Percentiles rank a stretch among this genome's conserved stretches.
These are phyloP conservation scores for Zoanthus gigantus DNA, from an alignment of 92 coral and sea anemone species.

Conservation along the genomic window DNA sequence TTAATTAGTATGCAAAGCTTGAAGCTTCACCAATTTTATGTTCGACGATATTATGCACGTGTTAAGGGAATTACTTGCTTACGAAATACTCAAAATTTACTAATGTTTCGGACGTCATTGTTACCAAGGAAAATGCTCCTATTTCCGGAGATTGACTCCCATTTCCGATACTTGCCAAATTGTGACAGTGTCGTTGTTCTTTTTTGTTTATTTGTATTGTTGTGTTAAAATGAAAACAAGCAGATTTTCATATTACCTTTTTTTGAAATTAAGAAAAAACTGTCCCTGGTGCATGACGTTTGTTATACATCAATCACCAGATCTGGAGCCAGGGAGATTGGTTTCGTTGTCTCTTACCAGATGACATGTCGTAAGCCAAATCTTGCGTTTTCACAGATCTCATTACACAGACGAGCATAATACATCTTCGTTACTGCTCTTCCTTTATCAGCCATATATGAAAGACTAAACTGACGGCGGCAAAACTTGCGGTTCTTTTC, in stretches of 20 bases:
- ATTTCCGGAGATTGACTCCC: constrained; percentile 23
- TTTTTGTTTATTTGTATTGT: not conserved
- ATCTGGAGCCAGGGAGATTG: not conserved
- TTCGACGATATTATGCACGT: not conserved
- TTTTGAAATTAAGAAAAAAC: not conserved
- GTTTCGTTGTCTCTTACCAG: not conserved
- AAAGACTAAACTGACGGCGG: no score
- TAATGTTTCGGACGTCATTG: constrained; percentile 27
- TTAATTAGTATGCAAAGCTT: constrained; percentile 1
- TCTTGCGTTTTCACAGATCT: no score
- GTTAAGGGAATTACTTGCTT: not conserved
- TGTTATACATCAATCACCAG: not conserved
- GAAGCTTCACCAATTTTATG: not conserved
- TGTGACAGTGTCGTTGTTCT: not conserved
- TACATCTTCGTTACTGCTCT: no score
- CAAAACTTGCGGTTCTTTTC: no score
- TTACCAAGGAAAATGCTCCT: not conserved
- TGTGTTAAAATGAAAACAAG: no score
- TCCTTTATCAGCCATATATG: no score
- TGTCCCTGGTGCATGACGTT: not conserved
- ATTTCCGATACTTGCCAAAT: constrained; percentile 11
- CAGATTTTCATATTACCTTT: no score
- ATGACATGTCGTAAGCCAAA: no score
- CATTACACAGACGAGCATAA: no score
- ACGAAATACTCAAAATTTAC: not conserved